A percentile compares a stretch with the other conserved stretches of the same genome.
Evolutionary conservation across 2,888 invertebrate genomes (phyloP).

Genomic region (Pachymerium ferrugineum): DNA sequence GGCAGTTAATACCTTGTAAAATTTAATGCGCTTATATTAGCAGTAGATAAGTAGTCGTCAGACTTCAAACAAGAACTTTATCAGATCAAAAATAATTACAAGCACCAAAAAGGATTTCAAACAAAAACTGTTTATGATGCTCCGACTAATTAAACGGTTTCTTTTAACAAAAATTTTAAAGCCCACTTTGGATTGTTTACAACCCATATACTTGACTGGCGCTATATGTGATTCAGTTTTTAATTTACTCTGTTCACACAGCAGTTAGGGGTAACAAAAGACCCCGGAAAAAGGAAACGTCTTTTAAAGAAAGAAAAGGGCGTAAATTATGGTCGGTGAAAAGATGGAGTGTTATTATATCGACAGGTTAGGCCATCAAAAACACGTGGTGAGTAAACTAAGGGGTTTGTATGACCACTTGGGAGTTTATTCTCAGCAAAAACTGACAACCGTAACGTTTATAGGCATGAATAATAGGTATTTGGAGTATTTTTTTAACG

Average conservation of each 20-base stretch:
- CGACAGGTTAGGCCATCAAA: conserved; percentile 6
- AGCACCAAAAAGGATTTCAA: not conserved
- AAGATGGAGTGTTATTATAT: conserved; percentile 21
- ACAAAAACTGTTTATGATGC: not conserved
- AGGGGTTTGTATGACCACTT: conserved; percentile 9
- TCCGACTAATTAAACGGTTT: not conserved
- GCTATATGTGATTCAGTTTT: too few relatives aligned
- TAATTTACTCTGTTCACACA: not conserved
- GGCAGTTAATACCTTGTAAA: conserved; percentile 21
- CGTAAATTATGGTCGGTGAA: conserved; percentile 17
- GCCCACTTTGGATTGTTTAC: conserved; percentile 4
- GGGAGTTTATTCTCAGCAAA: not conserved
- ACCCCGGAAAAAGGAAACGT: not conserved
- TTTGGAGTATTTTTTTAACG: too few relatives aligned
- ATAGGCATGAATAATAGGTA: not conserved
- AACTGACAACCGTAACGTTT: not conserved
- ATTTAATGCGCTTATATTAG: conserved; percentile 19
- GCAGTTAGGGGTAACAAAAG: not conserved
- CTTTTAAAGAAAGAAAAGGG: not conserved
- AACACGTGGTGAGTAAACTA: conserved; percentile 14
- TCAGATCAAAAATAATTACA: conserved; percentile 15
- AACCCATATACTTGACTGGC: too few relatives aligned
- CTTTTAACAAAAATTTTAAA: too few relatives aligned
- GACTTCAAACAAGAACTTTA: conserved; percentile 24
- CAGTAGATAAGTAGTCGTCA: not conserved